phyloP scores from a whole-genome alignment of 2,888 invertebrate genomes.

The Dusona sp. region DNA sequence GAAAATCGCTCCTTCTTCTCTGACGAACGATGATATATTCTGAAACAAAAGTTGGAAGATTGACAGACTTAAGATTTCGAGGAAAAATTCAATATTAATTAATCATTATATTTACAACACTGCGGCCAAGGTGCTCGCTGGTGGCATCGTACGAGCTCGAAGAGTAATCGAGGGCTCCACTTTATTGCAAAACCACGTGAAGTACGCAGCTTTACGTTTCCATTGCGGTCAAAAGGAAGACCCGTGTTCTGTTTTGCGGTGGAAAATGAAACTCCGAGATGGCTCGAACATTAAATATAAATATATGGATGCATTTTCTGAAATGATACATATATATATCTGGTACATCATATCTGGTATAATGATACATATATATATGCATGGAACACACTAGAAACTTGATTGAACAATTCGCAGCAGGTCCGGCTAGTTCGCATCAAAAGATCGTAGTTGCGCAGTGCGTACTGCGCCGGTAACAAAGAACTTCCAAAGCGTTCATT shows the following conservation, averaged over 20 bases:
- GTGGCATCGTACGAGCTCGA: background rate
- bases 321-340: background rate
- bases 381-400: background rate
- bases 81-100: background rate
- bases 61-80: background rate
- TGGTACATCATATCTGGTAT: too few species aligned
- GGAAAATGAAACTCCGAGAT: constrained; percentile 57
- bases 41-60: background rate
- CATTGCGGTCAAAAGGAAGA: constrained; percentile 31
- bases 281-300: constrained; percentile 30
- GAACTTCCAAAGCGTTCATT: background rate
- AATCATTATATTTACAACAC: background rate
- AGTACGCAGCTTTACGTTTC: background rate
- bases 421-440: background rate
- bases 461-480: background rate
- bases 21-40: background rate
- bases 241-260: constrained; percentile 58
- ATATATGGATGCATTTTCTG: background rate
- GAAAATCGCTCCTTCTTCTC: background rate
- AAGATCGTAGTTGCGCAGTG: background rate
- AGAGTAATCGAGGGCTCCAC: constrained; percentile 2
- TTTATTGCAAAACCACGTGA: constrained; percentile 30
- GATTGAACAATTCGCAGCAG: background rate
- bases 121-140: background rate
- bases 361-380: too few species aligned